Base-by-base conservation (phyloP, 2,113 vertebrate species). In the Fregetta grallaria region DNA sequence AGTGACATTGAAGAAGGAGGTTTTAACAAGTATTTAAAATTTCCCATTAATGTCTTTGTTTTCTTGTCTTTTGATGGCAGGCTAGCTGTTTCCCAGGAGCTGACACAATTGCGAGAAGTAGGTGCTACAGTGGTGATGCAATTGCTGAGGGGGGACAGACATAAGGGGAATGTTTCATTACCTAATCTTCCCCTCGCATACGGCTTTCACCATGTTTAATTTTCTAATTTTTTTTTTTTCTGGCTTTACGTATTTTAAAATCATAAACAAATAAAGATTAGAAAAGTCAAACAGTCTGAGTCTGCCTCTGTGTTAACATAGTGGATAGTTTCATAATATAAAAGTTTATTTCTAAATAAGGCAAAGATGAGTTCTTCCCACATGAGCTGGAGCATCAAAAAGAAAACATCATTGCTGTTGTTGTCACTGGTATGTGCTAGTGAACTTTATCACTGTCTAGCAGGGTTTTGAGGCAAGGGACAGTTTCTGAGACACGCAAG, bases 311-410 rank as follows among this genome's bases (percentile, higher is more conserved):
- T 95, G 88, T 94, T 98, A 98, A 97, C 95, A 97, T 91, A 88
- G 67, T 77, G 40, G 67, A 63, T 88, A 38, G 40, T 94, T 97
- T 94, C 94, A 93, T 84, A 94, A 97, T 97, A 94, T 83, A 47
- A 93, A 96, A 92, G 68, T 89, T 88, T 95, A 96, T 96, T 98
- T 97, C 98, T 98, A 98, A 98, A 98, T 97, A 98, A 98, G 98
- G 97, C 65, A 94, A 98, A 95, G 96, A 96, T 84, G 65, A 67
- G 47, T 66, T 94, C 80, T 86, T 86, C 55, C 86, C 56, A 86
- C 45, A 70, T 58, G 21, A 89, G 47, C 42, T 87, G 34, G 36
- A 73, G 50, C 55, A 93, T 91, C 72, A 90, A 83, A 90, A 94
- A 81, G 45, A 73, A 82, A 93, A 38, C 29, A 74, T 65, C 27